Base-by-base conservation (phyloP, 1,140 invertebrate species). In the Drosophila varians region DNA sequence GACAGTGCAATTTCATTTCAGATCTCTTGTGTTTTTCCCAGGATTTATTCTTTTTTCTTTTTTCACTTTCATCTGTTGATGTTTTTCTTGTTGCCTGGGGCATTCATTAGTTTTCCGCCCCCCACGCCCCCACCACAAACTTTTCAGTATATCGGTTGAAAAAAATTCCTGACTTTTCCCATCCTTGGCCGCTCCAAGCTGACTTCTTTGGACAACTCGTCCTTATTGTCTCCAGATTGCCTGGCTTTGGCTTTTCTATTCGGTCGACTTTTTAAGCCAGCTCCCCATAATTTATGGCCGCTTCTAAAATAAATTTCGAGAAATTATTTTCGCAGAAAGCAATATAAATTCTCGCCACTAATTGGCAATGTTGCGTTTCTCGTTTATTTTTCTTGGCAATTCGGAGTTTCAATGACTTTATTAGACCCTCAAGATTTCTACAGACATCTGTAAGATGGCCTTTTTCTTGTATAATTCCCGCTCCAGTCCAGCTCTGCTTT, bases 341-440 rank as follows among this genome's bases (percentile, higher is more conserved):
- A 87, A 86, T 86, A 87, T 86, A 86, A 86, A 87, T 86, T 87
- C 80, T 87, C 43, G 43, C 77, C 69, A 68, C 80, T 84, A 84
- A 84, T 84, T 84, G 80, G 80, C 82, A 87, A 76, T 69, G 71
- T 52, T 28, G 26, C 26, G 26, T 8, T 52, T 49, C 26, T 52
- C 14, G 45, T 34, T 43, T 40, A 9, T 26, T 12, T 14, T 12
- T 42, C 18, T 49, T 43, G 51, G 18, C 3, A 38, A 61, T 43
- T 40, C 49, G 47, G 61, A 45, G 48, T 70, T 71, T 28, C 54
- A 79, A 87, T 69, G 80, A 64, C 76, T 87, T 84, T 80, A 84
- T 84, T 84, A 86, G 57, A 46, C 49, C 71, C 57, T 55, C 31
- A 58, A 74, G 56, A 69, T 72, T 54, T 40, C 9, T 9, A 38